Conservation (phyloP, 1,140 invertebrate species). For the Cherax quadricarinatus region DNA sequence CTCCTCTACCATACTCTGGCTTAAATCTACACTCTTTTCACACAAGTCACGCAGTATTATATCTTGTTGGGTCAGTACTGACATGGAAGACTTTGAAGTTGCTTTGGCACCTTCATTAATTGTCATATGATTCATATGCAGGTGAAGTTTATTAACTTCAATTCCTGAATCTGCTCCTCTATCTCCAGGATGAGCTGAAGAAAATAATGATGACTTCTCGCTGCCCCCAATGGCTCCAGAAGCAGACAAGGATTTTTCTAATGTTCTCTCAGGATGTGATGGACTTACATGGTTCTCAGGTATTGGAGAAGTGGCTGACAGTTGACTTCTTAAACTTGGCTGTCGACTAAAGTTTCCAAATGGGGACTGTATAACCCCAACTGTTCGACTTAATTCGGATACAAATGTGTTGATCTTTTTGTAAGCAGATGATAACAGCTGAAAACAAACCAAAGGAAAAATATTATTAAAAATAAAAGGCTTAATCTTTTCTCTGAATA, state of each 20-base stretch:
- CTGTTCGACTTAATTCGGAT: slow-evolving; percentile 68
- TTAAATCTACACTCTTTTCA: slow-evolving; percentile 71
- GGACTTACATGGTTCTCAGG: slow-evolving; percentile 47
- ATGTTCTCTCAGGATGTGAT: slow-evolving; percentile 25
- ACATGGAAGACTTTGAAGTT: background rate
- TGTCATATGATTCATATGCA: slow-evolving; percentile 2
- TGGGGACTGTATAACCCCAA: slow-evolving; percentile 62
- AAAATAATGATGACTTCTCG: slow-evolving; percentile 28
- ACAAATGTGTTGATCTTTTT: slow-evolving; percentile 71
- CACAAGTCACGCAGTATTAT: slow-evolving; percentile 59
- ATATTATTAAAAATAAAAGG: background rate
- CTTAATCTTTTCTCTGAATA: background rate
- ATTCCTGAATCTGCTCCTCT: background rate
- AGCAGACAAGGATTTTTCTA: slow-evolving; percentile 34
- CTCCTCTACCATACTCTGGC: slow-evolving; percentile 74
- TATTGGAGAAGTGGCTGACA: slow-evolving; percentile 65
- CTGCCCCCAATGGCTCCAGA: slow-evolving; percentile 14
- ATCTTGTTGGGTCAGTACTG: slow-evolving; percentile 33
- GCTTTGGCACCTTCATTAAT: slow-evolving; percentile 12
- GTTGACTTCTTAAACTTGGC: slow-evolving; percentile 70
- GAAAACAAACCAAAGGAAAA: slow-evolving; percentile 23
- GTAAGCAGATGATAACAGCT: slow-evolving; percentile 69
- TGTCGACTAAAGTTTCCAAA: slow-evolving; percentile 68
- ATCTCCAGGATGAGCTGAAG: slow-evolving; percentile 10
- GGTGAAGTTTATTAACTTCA: slow-evolving; percentile 38